Base-by-base conservation (phyloP, 1,140 invertebrate species). In the Lysiphlebus fabarum region DNA sequence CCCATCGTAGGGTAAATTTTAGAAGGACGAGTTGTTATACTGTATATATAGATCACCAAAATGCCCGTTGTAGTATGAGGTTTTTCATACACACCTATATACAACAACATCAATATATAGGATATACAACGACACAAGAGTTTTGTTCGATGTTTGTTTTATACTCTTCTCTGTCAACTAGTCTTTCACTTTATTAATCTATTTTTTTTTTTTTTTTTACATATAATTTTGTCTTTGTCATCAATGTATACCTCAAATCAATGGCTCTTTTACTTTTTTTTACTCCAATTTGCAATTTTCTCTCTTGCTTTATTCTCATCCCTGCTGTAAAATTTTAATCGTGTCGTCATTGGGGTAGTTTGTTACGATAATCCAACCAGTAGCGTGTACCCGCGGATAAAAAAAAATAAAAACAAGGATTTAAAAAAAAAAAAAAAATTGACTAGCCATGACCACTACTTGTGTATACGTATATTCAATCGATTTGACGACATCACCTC, bases 271-370 rank as follows among this genome's bases (percentile, higher is more conserved):
- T n/a, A n/a, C n/a, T 14, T 53, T 36, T 71, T 75, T 73, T 26
- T 26, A 26, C 69, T 59, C 41, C 62, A n/a, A n/a, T n/a, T 49
- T 45, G 61, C 64, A 61, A 58, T 34, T 9, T 51, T 56, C 54
- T 57, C 74, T 68, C 61, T 44, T 61, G 43, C 53, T 33, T 6
- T 44, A 49, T 61, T 66, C 62, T 62, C 63, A 57, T 63, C 68
- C 68, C 67, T 37, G 65, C 71, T 66, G 71, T 74, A 66, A 74
- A 74, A 73, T 73, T 74, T 74, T 73, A 73, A 74, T 74, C 70
- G 70, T 70, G 68, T 71, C 70, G 70, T 73, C 70, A 74, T 73
- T 73, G 71, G 71, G 68, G 62, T 66, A 66, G 65, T 66, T 66
- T 66, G 65, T 66, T 66, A 62, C 62, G 59, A 66, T 66, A 66